Conservation (phyloP, 1,140 invertebrate genomes). For the Drosophila lacteicornis region DNA sequence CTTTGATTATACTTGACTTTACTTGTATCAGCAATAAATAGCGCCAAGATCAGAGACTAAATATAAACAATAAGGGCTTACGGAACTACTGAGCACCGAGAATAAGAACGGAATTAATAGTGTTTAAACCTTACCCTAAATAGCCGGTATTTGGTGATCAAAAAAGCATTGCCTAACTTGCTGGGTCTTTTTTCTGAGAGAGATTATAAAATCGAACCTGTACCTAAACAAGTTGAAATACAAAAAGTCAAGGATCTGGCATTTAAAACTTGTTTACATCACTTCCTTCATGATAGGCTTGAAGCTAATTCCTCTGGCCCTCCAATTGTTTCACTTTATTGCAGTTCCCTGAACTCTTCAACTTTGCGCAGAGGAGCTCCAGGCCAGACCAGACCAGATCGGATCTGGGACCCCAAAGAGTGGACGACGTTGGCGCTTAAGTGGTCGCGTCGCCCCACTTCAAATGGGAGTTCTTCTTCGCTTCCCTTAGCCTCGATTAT, state of each 20-base stretch:
- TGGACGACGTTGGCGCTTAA: slow-evolving; percentile 34
- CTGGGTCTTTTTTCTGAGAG: no score
- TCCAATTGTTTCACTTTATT: slow-evolving; percentile 1
- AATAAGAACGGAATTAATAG: no score
- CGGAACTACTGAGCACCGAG: background rate
- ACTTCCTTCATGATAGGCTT: background rate
- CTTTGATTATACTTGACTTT: background rate
- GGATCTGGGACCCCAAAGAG: background rate
- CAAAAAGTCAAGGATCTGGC: background rate
- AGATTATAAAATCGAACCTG: no score
- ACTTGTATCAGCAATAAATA: background rate
- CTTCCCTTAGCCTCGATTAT: slow-evolving; percentile 44
- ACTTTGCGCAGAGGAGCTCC: slow-evolving; percentile 5
- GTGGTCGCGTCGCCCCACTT: slow-evolving; percentile 36
- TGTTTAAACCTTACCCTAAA: no score
- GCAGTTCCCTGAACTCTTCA: slow-evolving; percentile 49
- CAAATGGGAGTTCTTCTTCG: slow-evolving; percentile 34
- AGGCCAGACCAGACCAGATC: slow-evolving; percentile 1
- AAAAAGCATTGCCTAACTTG: no score
- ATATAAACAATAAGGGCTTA: background rate
- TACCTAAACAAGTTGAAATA: no score
- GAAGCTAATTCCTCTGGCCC: slow-evolving; percentile 10
- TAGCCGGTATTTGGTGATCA: no score
- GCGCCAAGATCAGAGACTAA: background rate
- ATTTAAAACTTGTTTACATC: slow-evolving; percentile 9